Base-by-base conservation (phyloP, 2,888 invertebrate species). In the Iselma pallidipennis region DNA sequence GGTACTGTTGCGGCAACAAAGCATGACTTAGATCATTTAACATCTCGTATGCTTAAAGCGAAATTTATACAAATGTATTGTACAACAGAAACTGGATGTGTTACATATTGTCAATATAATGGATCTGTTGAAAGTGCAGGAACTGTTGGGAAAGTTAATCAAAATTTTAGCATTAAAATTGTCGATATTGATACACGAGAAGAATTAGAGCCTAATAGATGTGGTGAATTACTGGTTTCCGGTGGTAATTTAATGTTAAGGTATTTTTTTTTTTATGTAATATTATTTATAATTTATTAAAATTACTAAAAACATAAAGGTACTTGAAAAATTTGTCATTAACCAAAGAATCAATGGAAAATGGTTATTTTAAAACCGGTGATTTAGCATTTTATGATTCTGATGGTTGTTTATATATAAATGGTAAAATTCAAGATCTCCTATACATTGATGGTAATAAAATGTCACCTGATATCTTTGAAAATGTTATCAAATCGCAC, bases 161-260 rank as follows among this genome's bases (percentile, higher is more conserved):
- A 69, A 2, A 74, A 76, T 14, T 68, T 71, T 33, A 74, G 70
- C 57, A 59, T 76, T 4, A 74, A 72, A 63, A 67, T 80, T 28
- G 61, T 76, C 2, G 74, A 78, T 61, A 49, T 74, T 9, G 59
- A 68, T 4, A 75, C 72, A 0, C 68, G 71, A 51, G 64, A 73
- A 55, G 45, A 59, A 0, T 49, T 76, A 3, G 72, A 67, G 0
- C 61, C 70, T 6, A 68, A 73, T 28, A 63, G 64, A 54, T 74
- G 71, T 65, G 80, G 79, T 1, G 78, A 79, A 61, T 33, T 80
- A 4, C 67, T 73, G 25, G 74, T 74, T 42, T 59, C 66, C 14
- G 74, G 76, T 10, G 74, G 76, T 29, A 73, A 74, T 42, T 25
- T 76, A 5, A 78, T 78, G 77, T 59, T 76, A 21, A 78, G 78